phyloP scores from a whole-genome alignment of 2,113 vertebrate genomes.

The Pseudorectes ferrugineus region DNA sequence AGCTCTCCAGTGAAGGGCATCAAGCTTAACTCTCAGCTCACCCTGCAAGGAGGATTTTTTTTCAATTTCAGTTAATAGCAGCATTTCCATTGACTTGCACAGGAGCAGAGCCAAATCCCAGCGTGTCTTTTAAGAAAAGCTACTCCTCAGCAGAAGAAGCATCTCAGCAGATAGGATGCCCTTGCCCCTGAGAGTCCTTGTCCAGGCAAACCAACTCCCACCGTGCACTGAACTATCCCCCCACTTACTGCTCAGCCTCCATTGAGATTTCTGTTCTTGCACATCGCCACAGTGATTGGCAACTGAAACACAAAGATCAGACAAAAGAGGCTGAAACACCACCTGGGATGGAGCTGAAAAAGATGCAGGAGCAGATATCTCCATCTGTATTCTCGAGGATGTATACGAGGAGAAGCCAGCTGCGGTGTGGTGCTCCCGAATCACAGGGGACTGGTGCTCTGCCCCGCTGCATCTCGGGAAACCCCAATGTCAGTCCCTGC shows the following conservation, averaged over 20 bases:
- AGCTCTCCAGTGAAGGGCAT: constrained; percentile 6
- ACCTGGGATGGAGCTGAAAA: constrained; percentile 35
- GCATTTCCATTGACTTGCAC: neutral
- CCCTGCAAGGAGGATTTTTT: neutral
- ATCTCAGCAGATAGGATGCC: neutral
- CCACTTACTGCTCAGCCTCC: neutral
- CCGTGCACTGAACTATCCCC: fast-evolving
- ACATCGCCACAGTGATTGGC: neutral
- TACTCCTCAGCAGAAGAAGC: neutral
- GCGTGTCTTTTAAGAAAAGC: neutral
- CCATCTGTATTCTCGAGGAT: neutral
- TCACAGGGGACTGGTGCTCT: neutral
- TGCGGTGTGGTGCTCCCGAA: neutral
- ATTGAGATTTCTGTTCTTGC: neutral
- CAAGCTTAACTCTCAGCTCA: neutral
- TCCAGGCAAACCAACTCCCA: neutral
- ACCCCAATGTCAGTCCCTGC: neutral
- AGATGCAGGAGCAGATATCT: constrained; percentile 23
- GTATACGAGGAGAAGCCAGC: neutral
- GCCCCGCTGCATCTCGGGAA: constrained; percentile 11
- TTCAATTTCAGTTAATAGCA: neutral
- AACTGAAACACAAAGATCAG: constrained; percentile 18
- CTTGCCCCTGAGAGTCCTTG: neutral
- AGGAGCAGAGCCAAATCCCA: neutral
- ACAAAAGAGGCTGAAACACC: constrained; percentile 37